These are phyloP conservation scores for Phalanger gymnotis DNA, from an alignment of 2,797 vertebrate genomes.

Conservation along the genomic window DNA sequence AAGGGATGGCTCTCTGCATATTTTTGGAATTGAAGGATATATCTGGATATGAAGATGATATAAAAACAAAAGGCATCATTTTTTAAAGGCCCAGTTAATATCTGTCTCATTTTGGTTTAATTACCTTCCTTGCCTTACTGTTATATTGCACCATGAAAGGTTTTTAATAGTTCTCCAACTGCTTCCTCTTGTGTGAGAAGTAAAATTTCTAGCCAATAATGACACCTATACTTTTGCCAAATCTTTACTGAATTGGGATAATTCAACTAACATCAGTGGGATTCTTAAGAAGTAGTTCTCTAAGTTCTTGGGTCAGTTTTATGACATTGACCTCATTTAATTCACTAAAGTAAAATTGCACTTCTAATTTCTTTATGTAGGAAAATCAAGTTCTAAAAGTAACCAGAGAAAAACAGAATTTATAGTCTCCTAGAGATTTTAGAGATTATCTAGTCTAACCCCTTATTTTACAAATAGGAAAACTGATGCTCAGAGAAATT, in stretches of 20 bases:
- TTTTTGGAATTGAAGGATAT: too few relatives aligned
- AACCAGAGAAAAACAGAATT: constrained; percentile 21
- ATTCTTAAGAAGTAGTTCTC: background rate
- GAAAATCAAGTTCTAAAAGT: background rate
- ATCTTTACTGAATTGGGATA: background rate
- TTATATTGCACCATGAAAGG: background rate
- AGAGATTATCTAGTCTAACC: background rate
- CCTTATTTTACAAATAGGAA: background rate
- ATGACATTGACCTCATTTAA: background rate
- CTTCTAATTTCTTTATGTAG: background rate
- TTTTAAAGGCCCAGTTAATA: background rate
- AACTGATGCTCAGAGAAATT: background rate
- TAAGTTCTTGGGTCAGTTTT: background rate
- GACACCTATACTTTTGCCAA: background rate
- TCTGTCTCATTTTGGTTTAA: background rate
- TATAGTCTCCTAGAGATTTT: background rate
- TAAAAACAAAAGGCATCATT: background rate
- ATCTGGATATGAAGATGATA: background rate
- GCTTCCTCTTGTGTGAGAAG: background rate
- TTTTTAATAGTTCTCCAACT: background rate
- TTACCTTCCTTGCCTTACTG: background rate
- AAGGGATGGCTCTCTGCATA: background rate
- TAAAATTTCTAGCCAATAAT: background rate
- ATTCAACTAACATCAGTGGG: background rate
- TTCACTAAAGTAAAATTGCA: background rate